Evolutionary conservation across 2,797 vertebrate genomes (phyloP).

Genomic region (Denticeps clupeoides): DNA sequence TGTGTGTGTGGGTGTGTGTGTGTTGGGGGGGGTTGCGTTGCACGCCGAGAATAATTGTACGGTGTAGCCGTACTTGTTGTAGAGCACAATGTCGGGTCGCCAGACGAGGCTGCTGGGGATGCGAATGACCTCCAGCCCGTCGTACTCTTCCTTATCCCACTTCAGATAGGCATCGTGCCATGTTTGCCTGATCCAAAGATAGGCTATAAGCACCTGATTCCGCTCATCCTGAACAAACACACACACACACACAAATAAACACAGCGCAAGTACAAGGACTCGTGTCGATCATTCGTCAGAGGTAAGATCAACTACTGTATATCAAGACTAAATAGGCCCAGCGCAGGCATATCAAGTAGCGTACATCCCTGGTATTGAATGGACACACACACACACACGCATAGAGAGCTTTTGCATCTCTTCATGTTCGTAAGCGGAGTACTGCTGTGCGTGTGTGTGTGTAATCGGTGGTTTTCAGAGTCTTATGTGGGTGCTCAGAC

Average conservation of each 20-base stretch:
- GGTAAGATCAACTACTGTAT: not conserved
- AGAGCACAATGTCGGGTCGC: slow-evolving; percentile 92
- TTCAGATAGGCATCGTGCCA: slow-evolving; percentile 86
- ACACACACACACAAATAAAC: not conserved
- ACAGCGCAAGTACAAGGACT: not conserved
- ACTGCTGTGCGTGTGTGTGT: not conserved
- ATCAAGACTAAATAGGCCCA: not conserved
- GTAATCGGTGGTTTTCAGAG: no score
- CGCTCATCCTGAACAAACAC: slow-evolving; percentile 72
- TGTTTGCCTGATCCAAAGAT: slow-evolving; percentile 93
- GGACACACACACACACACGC: not conserved
- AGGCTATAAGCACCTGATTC: slow-evolving; percentile 90
- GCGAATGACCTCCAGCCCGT: slow-evolving; percentile 87
- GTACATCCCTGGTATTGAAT: not conserved
- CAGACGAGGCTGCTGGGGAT: slow-evolving; percentile 92
- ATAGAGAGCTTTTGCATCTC: not conserved
- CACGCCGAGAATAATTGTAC: not conserved
- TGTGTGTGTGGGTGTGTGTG: slow-evolving; percentile 7
- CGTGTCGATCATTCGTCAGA: not conserved
- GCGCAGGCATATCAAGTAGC: not conserved
- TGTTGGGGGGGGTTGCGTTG: not conserved
- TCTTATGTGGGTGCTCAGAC: no score
- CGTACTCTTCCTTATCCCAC: slow-evolving; percentile 89
- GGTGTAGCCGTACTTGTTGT: slow-evolving; percentile 83
- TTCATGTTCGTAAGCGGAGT: slow-evolving; percentile 1